Evolutionary conservation across 2,888 invertebrate species (phyloP), one percentile per base, ranked within the genome.

Genomic region (Philereme transversata): DNA sequence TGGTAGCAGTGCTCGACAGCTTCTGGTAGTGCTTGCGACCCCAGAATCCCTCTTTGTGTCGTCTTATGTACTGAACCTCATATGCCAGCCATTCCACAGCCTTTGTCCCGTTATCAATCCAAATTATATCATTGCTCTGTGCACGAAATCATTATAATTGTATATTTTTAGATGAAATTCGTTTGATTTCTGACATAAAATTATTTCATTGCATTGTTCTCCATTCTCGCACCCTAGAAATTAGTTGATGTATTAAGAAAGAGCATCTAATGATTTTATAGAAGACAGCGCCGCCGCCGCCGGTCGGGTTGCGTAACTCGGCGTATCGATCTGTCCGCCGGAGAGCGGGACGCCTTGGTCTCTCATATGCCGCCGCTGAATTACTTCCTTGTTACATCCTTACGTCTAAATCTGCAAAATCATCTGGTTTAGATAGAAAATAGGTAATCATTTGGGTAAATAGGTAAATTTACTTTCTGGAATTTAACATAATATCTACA

Each of bases 251-350:
- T 40, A 60, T 53, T 67, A 70, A 72, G 62, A 76, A 70, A 73
- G 75, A 75, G 71, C 73, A 71, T 73, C 22, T 72, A 64, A 78
- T 78, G 65, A 51, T 55, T 61, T 38, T 46, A 64, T 49, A 60
- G 75, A 76, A 79, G 80, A 78, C 81, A 82, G 83, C 86, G 87
- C 86, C 86, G 36, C 22, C 36, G 36, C 40, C 7, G 87, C 85
- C 86, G 82, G 83, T 78, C 77, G 80, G 79, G 85, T 92, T 92
- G 91, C 92, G 91, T 92, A 92, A 92, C 91, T 82, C 74, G 76
- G 73, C 78, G 85, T 90, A 92, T 92, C 84, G 92, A 92, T 92
- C 89, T 81, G 83, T 82, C 84, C 84, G 80, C 84, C 84, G 79
- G 78, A 79, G 84, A 78, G 78, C 76, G 83, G 80, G 82, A 85